A percentile compares a stretch with the other conserved stretches of the same genome.
phyloP scores from a whole-genome alignment of 92 coral and sea anemone species.

The Montipora capitata region DNA sequence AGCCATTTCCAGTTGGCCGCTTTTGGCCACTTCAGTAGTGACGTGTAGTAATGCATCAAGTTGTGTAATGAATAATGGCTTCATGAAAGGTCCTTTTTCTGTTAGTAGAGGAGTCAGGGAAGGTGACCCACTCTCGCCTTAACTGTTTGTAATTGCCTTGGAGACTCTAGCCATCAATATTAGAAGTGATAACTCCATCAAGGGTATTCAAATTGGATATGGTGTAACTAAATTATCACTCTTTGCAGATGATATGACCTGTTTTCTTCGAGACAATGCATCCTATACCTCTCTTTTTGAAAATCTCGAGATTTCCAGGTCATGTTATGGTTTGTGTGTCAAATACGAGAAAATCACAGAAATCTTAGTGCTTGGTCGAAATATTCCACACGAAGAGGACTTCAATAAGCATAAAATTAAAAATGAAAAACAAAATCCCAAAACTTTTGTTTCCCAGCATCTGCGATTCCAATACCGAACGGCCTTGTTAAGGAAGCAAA shows the following conservation, averaged over 20 bases:
- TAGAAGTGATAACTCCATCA: neutral
- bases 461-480: neutral
- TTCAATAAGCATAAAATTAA: too few species aligned
- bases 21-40: too few species aligned
- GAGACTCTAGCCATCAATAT: neutral
- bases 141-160: neutral
- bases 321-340: too few species aligned
- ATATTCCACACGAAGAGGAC: too few species aligned
- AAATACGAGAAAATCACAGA: too few species aligned
- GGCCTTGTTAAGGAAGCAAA: neutral
- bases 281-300: too few species aligned
- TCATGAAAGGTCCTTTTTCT: neutral
- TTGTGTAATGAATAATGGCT: neutral
- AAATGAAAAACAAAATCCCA: neutral
- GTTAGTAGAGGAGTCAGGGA: neutral
- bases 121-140: neutral
- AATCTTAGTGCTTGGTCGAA: too few species aligned
- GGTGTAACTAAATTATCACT: neutral
- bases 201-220: neutral
- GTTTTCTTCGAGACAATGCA: too few species aligned
- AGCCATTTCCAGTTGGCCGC: too few species aligned
- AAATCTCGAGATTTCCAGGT: too few species aligned
- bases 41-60: too few species aligned
- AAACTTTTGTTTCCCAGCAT: neutral
- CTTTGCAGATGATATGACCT: too few species aligned